A percentile compares a stretch with the other conserved stretches of the same genome.
phyloP scores from a whole-genome alignment of 1,140 invertebrate genomes.

The Trialeurodes vaporariorum region DNA sequence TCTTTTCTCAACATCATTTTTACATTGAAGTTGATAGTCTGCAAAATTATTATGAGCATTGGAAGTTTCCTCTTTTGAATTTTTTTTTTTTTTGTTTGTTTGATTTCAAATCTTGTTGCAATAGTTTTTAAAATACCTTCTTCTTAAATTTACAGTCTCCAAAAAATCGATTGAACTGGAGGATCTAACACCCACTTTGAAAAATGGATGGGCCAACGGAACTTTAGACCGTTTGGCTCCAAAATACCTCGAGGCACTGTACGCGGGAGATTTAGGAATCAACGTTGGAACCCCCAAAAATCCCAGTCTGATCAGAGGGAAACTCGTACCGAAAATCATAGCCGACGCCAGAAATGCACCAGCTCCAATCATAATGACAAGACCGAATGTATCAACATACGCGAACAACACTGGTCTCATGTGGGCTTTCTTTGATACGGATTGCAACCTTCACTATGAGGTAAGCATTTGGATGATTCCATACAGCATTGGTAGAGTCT shows the following conservation, averaged over 20 bases:
- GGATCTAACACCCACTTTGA: constrained; percentile 47
- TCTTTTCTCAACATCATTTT: too few species aligned
- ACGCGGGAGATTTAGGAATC: constrained; percentile 61
- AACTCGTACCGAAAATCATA: constrained; percentile 50
- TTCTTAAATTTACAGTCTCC: background rate
- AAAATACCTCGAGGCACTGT: constrained; percentile 60
- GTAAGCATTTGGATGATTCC: too few species aligned
- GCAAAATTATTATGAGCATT: too few species aligned
- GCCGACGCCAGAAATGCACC: constrained; percentile 59
- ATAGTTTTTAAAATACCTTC: too few species aligned
- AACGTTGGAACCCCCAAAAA: constrained; percentile 47
- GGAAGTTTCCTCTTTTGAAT: too few species aligned
- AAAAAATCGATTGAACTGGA: constrained; percentile 45
- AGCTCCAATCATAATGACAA: constrained; percentile 49
- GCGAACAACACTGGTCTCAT: constrained; percentile 51
- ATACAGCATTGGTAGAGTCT: too few species aligned
- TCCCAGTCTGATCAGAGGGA: constrained; percentile 45
- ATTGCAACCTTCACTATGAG: constrained; percentile 76
- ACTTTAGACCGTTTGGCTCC: constrained; percentile 50
- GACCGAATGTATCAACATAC: constrained; percentile 33
- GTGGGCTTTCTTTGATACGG: constrained; percentile 66
- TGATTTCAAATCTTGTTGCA: too few species aligned
- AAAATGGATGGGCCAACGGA: constrained; percentile 47
- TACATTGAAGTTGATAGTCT: too few species aligned
- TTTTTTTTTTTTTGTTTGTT: too few species aligned